A percentile compares a stretch with the other conserved stretches of the same genome.
phyloP scores from a whole-genome alignment of 92 coral and sea anemone species.

The Zoanthus solanderi region DNA sequence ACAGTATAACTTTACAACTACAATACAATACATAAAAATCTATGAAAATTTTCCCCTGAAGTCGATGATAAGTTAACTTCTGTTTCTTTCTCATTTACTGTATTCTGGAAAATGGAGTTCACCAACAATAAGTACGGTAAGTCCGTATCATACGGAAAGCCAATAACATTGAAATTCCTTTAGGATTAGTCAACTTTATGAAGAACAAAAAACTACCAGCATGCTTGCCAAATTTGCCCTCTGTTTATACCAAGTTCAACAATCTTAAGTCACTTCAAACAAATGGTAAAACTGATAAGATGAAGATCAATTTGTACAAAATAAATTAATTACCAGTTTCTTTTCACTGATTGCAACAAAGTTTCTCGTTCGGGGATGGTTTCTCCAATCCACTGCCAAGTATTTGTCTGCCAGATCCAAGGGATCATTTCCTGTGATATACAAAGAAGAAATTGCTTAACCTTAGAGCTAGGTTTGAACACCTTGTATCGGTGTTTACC shows the following conservation, averaged over 20 bases:
- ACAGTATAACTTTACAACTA: too few species aligned
- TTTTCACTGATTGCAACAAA: conserved; percentile 73
- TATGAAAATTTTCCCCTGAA: too few species aligned
- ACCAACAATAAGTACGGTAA: too few species aligned
- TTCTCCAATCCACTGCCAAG: conserved; percentile 83
- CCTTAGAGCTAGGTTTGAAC: background rate
- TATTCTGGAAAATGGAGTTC: too few species aligned
- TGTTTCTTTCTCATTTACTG: too few species aligned
- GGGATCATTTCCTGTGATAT: conserved; percentile 61
- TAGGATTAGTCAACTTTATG: too few species aligned
- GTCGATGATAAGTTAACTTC: too few species aligned
- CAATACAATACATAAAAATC: too few species aligned
- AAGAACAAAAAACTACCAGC: too few species aligned
- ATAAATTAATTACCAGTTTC: conserved; percentile 57
- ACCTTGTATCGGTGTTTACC: background rate
- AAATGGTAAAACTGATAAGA: background rate
- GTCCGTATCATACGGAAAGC: too few species aligned
- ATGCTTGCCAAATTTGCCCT: background rate
- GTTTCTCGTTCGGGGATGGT: conserved; percentile 69
- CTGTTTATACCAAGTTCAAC: background rate
- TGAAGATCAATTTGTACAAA: background rate
- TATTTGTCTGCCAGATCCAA: conserved; percentile 64
- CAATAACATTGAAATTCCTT: too few species aligned
- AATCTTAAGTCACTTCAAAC: background rate
- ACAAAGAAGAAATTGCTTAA: background rate